Conservation (phyloP, 2,888 invertebrate genomes). For the Diarsia brunnea region DNA sequence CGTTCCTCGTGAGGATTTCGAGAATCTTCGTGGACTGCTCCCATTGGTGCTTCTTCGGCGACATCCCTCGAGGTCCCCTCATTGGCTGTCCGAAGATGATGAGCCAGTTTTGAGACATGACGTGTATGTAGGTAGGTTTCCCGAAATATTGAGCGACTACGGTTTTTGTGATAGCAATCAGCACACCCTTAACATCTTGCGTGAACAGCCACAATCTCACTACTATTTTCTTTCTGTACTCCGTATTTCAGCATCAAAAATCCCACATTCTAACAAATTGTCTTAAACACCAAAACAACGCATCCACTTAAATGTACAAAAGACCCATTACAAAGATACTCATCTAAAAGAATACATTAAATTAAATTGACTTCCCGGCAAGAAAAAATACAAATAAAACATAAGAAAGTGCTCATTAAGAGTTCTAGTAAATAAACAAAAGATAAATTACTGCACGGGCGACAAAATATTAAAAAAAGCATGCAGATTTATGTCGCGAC, state of each 20-base stretch:
- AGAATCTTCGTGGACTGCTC: too few relatives aligned
- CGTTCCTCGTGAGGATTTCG: too few relatives aligned
- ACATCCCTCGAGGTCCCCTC: too few relatives aligned
- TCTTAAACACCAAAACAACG: slow-evolving; percentile 14
- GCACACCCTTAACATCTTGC: too few relatives aligned
- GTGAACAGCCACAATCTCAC: too few relatives aligned
- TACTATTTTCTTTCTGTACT: too few relatives aligned
- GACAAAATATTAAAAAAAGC: slow-evolving; percentile 77
- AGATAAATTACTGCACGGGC: slow-evolving; percentile 74
- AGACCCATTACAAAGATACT: slow-evolving; percentile 42
- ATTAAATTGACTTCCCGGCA: slow-evolving; percentile 59
- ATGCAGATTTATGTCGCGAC: slow-evolving; percentile 70
- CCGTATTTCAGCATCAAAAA: background rate
- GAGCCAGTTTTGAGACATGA: too few relatives aligned
- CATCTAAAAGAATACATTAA: slow-evolving; percentile 61
- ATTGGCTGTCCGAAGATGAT: too few relatives aligned
- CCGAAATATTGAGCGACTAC: too few relatives aligned
- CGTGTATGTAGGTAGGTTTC: too few relatives aligned
- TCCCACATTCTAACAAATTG: background rate
- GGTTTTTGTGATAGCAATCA: too few relatives aligned
- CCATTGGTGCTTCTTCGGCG: too few relatives aligned
- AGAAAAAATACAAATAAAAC: slow-evolving; percentile 61
- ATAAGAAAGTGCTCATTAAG: slow-evolving; percentile 78
- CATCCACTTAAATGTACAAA: slow-evolving; percentile 45
- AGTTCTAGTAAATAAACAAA: slow-evolving; percentile 76